Evolutionary conservation across 2,888 invertebrate species (phyloP).

Genomic region (Dichetophora obliterata): DNA sequence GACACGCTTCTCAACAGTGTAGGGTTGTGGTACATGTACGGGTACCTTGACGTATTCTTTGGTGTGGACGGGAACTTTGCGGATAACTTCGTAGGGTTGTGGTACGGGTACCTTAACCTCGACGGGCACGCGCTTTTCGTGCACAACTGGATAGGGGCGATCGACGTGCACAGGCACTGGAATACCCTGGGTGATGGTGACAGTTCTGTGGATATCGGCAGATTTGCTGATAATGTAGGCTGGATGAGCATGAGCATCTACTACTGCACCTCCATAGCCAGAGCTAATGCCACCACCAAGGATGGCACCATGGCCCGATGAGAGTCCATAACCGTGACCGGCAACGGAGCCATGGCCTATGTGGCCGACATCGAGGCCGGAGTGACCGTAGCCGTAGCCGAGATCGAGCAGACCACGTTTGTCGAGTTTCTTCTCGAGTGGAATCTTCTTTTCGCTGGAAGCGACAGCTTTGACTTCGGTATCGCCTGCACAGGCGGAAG

Average conservation of each 20-base stretch:
- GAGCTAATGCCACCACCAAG: slow-evolving; percentile 52
- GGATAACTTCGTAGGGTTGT: slow-evolving; percentile 79
- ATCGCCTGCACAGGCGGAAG: slow-evolving; percentile 77
- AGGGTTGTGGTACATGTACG: slow-evolving; percentile 75
- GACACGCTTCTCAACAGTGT: slow-evolving; percentile 72
- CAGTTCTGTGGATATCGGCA: slow-evolving; percentile 75
- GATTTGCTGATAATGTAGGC: slow-evolving; percentile 69
- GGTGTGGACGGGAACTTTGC: slow-evolving; percentile 77
- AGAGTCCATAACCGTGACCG: slow-evolving; percentile 59
- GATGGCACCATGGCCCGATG: slow-evolving; percentile 54
- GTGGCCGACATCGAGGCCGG: slow-evolving; percentile 82
- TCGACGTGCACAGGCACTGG: slow-evolving; percentile 82
- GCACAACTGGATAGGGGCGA: slow-evolving; percentile 79
- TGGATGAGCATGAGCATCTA: slow-evolving; percentile 55
- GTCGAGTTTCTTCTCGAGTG: slow-evolving; percentile 82
- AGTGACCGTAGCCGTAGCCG: slow-evolving; percentile 84
- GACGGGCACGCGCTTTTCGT: slow-evolving; percentile 74
- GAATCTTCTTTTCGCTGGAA: slow-evolving; percentile 70
- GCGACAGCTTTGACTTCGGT: slow-evolving; percentile 70
- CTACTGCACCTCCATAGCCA: slow-evolving; percentile 52
- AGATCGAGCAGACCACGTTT: slow-evolving; percentile 84
- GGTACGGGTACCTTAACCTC: slow-evolving; percentile 78
- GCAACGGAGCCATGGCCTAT: slow-evolving; percentile 76
- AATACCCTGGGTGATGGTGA: slow-evolving; percentile 82
- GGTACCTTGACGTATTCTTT: slow-evolving; percentile 78